These are phyloP conservation scores for Ataeniobius toweri DNA, from an alignment of 2,797 vertebrate genomes.

Conservation along the genomic window DNA sequence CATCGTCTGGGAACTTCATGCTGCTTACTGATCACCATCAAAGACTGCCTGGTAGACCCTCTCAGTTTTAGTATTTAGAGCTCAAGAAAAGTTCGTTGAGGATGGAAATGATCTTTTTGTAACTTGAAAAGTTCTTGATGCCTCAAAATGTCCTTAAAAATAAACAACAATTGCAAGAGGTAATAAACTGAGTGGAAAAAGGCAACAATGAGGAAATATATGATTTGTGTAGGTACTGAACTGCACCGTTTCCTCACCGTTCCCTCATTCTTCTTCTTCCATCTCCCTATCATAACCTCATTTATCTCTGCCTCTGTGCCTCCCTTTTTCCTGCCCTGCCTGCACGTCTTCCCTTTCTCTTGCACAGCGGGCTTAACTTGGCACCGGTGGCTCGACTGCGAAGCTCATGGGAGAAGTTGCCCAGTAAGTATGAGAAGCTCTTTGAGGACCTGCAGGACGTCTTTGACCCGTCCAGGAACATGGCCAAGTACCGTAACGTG, in stretches of 20 bases:
- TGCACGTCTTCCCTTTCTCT: conserved; percentile 23
- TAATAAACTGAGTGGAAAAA: background rate
- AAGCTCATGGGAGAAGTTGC: conserved; percentile 95
- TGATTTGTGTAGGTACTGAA: background rate
- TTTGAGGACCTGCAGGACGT: conserved; percentile 95
- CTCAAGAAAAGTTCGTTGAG: background rate
- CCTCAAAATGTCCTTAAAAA: background rate
- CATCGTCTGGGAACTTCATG: background rate
- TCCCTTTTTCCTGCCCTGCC: background rate
- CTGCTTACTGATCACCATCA: background rate
- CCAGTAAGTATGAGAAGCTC: conserved; percentile 96
- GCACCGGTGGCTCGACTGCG: conserved; percentile 91
- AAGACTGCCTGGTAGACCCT: background rate
- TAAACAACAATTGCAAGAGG: background rate
- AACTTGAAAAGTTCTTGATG: background rate
- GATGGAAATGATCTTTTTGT: background rate
- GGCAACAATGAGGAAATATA: background rate
- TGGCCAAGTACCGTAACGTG: conserved; percentile 97
- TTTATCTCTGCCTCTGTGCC: conserved; percentile 36
- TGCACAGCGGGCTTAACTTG: conserved; percentile 89
- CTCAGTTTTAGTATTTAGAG: background rate
- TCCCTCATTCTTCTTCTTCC: background rate
- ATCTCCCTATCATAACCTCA: conserved; percentile 16
- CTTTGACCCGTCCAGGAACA: conserved; percentile 97
- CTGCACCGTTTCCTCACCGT: background rate